A percentile compares a stretch with the other conserved stretches of the same genome.
Evolutionary conservation across 2,797 vertebrate species (phyloP).

Genomic region (Graptemys geographica): DNA sequence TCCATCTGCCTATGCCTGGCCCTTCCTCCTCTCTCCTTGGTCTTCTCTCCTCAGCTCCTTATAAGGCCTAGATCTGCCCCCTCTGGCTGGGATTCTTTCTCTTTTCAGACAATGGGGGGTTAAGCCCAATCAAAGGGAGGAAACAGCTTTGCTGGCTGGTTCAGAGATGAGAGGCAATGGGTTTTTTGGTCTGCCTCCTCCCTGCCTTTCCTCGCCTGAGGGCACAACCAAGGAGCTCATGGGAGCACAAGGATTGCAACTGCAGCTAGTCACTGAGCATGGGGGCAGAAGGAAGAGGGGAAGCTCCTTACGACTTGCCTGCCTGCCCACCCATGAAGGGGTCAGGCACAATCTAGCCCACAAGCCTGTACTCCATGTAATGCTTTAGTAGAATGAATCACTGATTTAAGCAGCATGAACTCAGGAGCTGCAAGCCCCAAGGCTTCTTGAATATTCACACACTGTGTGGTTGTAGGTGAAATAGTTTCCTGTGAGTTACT

Average conservation of each 20-base stretch:
- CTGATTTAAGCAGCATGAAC: background rate
- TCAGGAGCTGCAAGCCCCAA: background rate
- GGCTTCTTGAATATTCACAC: background rate
- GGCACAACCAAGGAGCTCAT: background rate
- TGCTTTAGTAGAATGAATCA: background rate
- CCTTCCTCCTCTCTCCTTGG: too few relatives aligned
- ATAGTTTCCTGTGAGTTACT: constrained; percentile 27
- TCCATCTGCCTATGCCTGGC: too few relatives aligned
- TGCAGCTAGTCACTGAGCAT: background rate
- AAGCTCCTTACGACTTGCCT: background rate
- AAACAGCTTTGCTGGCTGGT: background rate
- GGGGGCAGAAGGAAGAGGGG: background rate
- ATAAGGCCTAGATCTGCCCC: too few relatives aligned
- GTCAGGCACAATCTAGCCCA: background rate
- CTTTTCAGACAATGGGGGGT: too few relatives aligned
- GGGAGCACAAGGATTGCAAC: background rate
- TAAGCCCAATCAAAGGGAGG: too few relatives aligned
- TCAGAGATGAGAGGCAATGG: background rate
- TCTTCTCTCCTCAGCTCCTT: too few relatives aligned
- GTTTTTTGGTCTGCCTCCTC: background rate
- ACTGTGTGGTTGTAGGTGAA: background rate
- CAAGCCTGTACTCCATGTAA: background rate
- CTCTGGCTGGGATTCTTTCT: too few relatives aligned
- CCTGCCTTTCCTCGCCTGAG: background rate
- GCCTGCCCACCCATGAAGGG: background rate